Base-by-base conservation (phyloP, 2,888 invertebrate genomes). In the Leuctra nigra region DNA sequence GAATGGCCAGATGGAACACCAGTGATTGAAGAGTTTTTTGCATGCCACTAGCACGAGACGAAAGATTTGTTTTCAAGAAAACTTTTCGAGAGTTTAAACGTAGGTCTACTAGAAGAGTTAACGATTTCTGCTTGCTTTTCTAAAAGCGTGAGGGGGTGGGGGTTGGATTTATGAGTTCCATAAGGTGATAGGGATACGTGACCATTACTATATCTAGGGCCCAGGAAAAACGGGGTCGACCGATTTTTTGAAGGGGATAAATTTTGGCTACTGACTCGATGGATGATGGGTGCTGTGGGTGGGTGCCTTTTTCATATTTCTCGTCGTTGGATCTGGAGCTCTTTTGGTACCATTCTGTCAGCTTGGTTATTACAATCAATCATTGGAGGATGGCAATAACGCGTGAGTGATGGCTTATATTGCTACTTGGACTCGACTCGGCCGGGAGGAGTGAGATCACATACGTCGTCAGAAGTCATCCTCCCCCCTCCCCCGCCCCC, bases 161-260 rank as follows among this genome's bases (percentile, higher is more conserved):
- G 39, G 61, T 55, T 52, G 58, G 66, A 66, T 66, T 68, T 68
- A 66, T 65, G 66, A 65, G 64, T 65, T 66, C 62, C 64, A 62
- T 64, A 64, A 65, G 66, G 64, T 65, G 67, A 67, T 66, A 64
- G 63, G 64, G 63, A 67, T 66, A 68, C 68, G 67, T 67, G 67
- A 65, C 66, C 66, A 64, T 66, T 64, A 64, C 64, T 57, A 57
- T 47, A 57, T 54, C 54, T 18, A 13, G 16, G 48, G 29, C 53
- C 48, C 29, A 50, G 35, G 50, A 50, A 23, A 50, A 50, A 50
- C 50, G 50, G 33, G 50, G 35, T 50, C 29, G 50, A 50, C 50
- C 50, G 50, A 50, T 50, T 50, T 50, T 58, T 58, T 60, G 60
- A 60, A 60, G 58, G 60, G 60, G 58, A 60, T 60, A 60, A 58